phyloP scores from a whole-genome alignment of 2,797 vertebrate species.

The Syncerus caffer region DNA sequence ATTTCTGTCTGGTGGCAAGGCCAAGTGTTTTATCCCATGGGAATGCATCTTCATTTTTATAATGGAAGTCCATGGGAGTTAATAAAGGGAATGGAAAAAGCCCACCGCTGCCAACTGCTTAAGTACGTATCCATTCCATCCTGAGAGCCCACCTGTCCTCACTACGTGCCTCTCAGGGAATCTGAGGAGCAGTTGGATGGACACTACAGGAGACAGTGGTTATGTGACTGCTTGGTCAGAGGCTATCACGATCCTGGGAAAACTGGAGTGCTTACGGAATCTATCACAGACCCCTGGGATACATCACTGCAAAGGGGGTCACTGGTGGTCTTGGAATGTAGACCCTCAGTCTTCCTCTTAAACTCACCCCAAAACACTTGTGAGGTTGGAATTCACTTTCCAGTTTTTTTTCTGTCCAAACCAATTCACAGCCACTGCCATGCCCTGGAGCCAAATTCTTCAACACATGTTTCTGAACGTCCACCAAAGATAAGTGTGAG shows the following conservation, averaged over 20 bases:
- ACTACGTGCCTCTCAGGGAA: not conserved
- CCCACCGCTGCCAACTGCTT: slow-evolving; percentile 20
- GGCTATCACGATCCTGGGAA: not conserved
- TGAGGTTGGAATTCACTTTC: not conserved
- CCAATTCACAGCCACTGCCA: not conserved
- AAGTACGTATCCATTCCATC: not conserved
- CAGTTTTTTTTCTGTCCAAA: not conserved
- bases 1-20: slow-evolving; percentile 54
- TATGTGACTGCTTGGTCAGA: not conserved
- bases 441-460: not conserved
- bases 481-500: not conserved
- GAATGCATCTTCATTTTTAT: slow-evolving; percentile 70
- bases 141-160: slow-evolving; percentile 49
- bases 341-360: not conserved
- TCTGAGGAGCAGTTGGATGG: slow-evolving; percentile 1
- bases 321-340: not conserved
- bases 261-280: not conserved
- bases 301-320: not conserved
- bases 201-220: not conserved
- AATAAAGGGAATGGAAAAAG: slow-evolving; percentile 72
- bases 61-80: slow-evolving; percentile 69
- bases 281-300: not conserved
- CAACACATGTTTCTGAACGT: not conserved
- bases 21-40: slow-evolving; percentile 61
- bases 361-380: not conserved